phyloP scores from a whole-genome alignment of 1,140 invertebrate species.

The Drosophila tani region DNA sequence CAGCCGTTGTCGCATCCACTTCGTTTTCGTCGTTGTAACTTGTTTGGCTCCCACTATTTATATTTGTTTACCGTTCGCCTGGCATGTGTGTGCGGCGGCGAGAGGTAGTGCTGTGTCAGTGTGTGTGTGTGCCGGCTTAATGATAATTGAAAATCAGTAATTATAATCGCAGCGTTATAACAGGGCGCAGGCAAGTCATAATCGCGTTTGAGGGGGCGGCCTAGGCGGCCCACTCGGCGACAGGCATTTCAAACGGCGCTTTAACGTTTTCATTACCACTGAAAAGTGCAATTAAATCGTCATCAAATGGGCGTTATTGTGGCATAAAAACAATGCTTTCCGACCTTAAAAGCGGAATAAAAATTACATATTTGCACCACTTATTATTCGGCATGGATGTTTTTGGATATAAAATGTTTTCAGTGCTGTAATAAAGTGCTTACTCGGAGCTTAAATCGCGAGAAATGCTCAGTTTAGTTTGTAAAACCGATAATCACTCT shows the following conservation, averaged over 20 bases:
- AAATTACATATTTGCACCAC: neutral
- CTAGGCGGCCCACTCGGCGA: neutral
- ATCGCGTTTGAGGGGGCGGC: conserved; percentile 2
- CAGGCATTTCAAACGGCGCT: neutral
- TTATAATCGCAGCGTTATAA: conserved; percentile 35
- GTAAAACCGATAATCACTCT: no score
- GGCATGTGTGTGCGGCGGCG: conserved; percentile 21
- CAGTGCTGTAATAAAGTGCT: neutral
- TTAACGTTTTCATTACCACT: conserved; percentile 5
- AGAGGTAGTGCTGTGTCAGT: conserved; percentile 7
- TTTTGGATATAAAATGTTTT: neutral
- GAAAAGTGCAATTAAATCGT: conserved; percentile 6
- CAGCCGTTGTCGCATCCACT: conserved; percentile 62
- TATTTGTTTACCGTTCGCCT: conserved; percentile 70
- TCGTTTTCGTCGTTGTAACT: conserved; percentile 50
- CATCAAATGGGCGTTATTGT: neutral
- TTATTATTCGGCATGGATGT: neutral
- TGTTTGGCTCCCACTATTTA: conserved; percentile 40
- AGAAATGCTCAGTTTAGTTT: no score
- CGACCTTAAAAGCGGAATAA: neutral
- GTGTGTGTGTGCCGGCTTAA: conserved; percentile 64
- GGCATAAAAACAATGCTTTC: conserved; percentile 1
- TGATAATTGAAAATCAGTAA: conserved; percentile 75
- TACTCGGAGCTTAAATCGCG: neutral
- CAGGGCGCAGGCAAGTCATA: conserved; percentile 16